These are phyloP conservation scores for Delphinus delphis DNA, from an alignment of 2,113 vertebrate species.

Conservation along the genomic window DNA sequence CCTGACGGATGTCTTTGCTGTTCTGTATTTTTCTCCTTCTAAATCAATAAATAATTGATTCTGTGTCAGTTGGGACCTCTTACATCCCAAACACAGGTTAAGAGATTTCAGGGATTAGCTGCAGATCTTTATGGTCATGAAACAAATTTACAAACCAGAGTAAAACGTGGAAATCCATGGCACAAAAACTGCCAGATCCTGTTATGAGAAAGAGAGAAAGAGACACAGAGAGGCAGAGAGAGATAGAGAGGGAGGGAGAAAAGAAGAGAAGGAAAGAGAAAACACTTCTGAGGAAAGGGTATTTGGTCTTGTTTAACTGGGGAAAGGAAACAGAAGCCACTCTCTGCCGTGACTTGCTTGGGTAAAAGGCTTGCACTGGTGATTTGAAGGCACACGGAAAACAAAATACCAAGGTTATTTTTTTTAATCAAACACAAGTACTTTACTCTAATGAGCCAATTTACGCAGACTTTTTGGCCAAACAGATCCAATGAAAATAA, in stretches of 20 bases:
- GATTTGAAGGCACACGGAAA: slow-evolving; percentile 6
- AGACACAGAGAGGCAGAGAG: background rate
- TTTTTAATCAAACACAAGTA: slow-evolving; percentile 68
- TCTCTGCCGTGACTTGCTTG: background rate
- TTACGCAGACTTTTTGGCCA: slow-evolving; percentile 28
- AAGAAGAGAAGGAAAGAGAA: background rate
- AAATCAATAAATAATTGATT: slow-evolving; percentile 44
- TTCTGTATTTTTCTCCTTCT: slow-evolving; percentile 6
- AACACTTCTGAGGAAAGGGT: background rate
- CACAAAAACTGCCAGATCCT: background rate
- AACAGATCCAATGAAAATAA: slow-evolving; percentile 56
- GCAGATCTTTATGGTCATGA: background rate
- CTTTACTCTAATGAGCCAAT: slow-evolving; percentile 72
- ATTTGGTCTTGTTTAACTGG: background rate
- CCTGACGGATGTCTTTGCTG: background rate
- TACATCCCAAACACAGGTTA: background rate
- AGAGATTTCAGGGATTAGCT: slow-evolving; percentile 14
- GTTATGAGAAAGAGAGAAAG: background rate
- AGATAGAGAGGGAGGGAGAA: background rate
- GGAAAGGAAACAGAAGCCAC: background rate
- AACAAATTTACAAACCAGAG: slow-evolving; percentile 32
- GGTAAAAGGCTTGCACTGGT: background rate
- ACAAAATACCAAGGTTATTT: slow-evolving; percentile 41
- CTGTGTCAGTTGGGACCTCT: background rate
- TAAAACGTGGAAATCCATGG: background rate